A percentile compares a stretch with the other conserved stretches of the same genome.
Evolutionary conservation across 2,888 invertebrate genomes (phyloP).

Genomic region (Onthophagus sagittarius): DNA sequence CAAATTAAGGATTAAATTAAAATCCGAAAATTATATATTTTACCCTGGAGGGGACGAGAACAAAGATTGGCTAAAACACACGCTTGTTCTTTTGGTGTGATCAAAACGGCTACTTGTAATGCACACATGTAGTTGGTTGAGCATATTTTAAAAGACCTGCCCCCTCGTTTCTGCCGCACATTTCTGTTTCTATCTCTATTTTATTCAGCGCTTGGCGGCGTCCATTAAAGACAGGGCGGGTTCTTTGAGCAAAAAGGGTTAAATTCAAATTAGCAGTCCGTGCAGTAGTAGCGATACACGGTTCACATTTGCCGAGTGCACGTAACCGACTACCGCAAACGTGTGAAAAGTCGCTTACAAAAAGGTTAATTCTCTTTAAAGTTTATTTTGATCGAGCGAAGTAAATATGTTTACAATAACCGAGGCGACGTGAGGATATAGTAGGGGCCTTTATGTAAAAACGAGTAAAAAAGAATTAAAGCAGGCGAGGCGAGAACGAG

Average conservation of each 20-base stretch:
- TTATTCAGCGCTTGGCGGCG: background rate
- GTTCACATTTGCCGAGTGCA: background rate
- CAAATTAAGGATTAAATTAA: background rate
- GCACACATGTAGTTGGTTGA: background rate
- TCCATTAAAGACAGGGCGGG: background rate
- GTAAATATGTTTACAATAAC: constrained; percentile 26
- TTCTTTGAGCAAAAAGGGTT: background rate
- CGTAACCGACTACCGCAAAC: background rate
- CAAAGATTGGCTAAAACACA: background rate
- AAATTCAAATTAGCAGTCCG: background rate
- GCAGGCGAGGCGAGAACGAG: constrained; percentile 26
- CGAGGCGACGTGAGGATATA: constrained; percentile 11
- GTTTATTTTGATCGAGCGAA: constrained; percentile 22
- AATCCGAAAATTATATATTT: background rate
- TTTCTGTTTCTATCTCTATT: background rate
- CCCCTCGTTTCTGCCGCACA: background rate
- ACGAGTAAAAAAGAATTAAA: constrained; percentile 3
- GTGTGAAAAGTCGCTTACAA: background rate
- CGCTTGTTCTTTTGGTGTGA: background rate
- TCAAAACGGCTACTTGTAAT: background rate
- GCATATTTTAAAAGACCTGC: background rate
- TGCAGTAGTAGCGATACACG: background rate
- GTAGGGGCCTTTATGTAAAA: constrained; percentile 12
- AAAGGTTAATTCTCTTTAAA: constrained; percentile 6
- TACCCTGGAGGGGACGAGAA: background rate